phyloP scores from a whole-genome alignment of 1,140 invertebrate species.

The Chrysoperla carnea region DNA sequence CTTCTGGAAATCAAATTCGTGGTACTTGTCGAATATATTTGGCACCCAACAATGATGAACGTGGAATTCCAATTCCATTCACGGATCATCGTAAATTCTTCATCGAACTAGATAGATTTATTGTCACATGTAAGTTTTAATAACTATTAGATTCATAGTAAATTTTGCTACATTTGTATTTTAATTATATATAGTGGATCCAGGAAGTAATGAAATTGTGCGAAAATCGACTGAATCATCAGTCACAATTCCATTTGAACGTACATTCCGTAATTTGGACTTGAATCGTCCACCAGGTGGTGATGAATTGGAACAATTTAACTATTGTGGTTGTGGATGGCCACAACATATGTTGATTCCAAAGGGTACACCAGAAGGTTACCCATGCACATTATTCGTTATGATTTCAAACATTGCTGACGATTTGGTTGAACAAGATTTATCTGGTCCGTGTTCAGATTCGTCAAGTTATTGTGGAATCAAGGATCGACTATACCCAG shows the following conservation, averaged over 20 bases:
- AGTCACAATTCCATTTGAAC: constrained; percentile 45
- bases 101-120: constrained; percentile 39
- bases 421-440: constrained; percentile 18
- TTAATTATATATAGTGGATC: constrained; percentile 33
- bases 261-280: constrained; percentile 38
- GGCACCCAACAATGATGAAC: constrained; percentile 34
- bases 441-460: constrained; percentile 35
- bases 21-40: constrained; percentile 41
- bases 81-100: constrained; percentile 32
- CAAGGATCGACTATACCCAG: constrained; percentile 51
- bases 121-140: constrained; percentile 23
- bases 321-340: constrained; percentile 36
- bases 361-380: constrained; percentile 23
- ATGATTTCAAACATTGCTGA: constrained; percentile 27
- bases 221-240: constrained; percentile 35
- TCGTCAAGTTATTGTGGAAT: constrained; percentile 57
- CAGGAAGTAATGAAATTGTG: constrained; percentile 32
- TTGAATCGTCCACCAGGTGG: constrained; percentile 18
- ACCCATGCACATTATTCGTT: constrained; percentile 24
- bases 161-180: too few species aligned
- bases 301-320: constrained; percentile 20
- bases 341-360: constrained; percentile 30
- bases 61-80: constrained; percentile 25
- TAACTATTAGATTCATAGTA: too few species aligned
- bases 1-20: too few species aligned